Base-by-base conservation (phyloP, 1,140 invertebrate genomes). In the Drosophila nigrodunni region DNA sequence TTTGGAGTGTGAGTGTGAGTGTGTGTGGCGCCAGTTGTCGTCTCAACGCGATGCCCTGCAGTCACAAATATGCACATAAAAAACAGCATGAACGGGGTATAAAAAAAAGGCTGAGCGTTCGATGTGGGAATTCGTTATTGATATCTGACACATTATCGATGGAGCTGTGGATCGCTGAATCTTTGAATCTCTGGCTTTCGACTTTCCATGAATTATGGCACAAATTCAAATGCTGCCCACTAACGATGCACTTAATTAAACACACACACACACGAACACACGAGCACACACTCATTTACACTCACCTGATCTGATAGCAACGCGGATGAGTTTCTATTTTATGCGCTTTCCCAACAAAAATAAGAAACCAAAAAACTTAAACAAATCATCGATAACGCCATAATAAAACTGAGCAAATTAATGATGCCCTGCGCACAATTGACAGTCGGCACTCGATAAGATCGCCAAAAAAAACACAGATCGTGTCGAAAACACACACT, bases 71-170 rank as follows among this genome's bases (percentile, higher is more conserved):
- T 72, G 61, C 52, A 21, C 69, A 72, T 65, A 72, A 65, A 72
- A 65, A 62, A 39, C 66, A 62, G 55, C 57, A 41, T 39, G 57
- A 68, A 18, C 25, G 25, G 25, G 25, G 25, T 25, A 2, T 25
- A 25, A 46, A 69, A 46, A 69, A 43, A 37, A 18, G 8, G 3
- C 7, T 1, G 10, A 66, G 50, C 65, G 54, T 34, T 55, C 59
- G 54, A 77, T 82, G 79, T 82, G 82, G 83, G 67, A 77, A 83
- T 88, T 77, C 80, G 88, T 88, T 87, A 87, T 87, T 88, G 83
- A 80, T 80, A 88, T 82, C 73, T 87, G 80, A 83, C 82, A 83
- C 82, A 78, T 86, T 87, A 87, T 87, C 75, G 82, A 59, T 58
- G 59, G 15, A 44, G 57, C 30, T 57, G 68, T 35, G 43, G 41